Evolutionary conservation across 2,888 invertebrate genomes (phyloP).

Genomic region (Selenia dentaria): DNA sequence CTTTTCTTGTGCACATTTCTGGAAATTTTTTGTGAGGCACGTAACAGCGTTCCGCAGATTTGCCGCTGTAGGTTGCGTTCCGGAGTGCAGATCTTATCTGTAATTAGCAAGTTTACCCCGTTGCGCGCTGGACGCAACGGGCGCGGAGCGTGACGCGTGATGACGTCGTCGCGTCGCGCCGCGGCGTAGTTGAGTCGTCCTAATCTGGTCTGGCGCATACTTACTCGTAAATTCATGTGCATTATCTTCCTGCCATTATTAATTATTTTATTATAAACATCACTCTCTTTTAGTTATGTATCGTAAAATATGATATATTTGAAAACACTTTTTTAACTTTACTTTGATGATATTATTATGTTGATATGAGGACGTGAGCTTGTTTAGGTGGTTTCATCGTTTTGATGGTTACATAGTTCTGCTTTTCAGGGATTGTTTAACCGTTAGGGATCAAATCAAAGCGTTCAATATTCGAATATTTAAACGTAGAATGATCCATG

Average conservation of each 20-base stretch:
- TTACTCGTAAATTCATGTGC: too few relatives aligned
- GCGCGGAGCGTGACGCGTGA: slow-evolving; percentile 50
- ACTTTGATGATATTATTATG: too few relatives aligned
- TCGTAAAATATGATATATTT: too few relatives aligned
- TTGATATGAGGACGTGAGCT: neutral
- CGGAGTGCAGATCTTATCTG: slow-evolving; percentile 64
- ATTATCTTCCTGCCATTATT: too few relatives aligned
- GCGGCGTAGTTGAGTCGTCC: too few relatives aligned
- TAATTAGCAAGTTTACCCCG: slow-evolving; percentile 61
- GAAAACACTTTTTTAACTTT: too few relatives aligned
- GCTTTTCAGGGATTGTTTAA: neutral
- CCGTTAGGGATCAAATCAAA: slow-evolving; percentile 5
- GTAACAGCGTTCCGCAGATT: slow-evolving; percentile 58
- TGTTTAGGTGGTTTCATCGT: neutral
- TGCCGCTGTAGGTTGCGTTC: slow-evolving; percentile 54
- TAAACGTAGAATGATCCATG: slow-evolving; percentile 47
- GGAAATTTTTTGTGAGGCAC: slow-evolving; percentile 54
- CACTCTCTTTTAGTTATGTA: too few relatives aligned
- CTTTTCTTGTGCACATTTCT: slow-evolving; percentile 40
- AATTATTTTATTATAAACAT: too few relatives aligned
- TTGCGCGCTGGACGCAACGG: slow-evolving; percentile 34
- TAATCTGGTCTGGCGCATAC: too few relatives aligned
- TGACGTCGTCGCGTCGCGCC: slow-evolving; percentile 19
- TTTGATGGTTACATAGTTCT: too few relatives aligned
- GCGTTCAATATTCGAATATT: slow-evolving; percentile 43